These are phyloP conservation scores for Acridotheres tristis DNA, from an alignment of 2,797 vertebrate species.

Conservation along the genomic window DNA sequence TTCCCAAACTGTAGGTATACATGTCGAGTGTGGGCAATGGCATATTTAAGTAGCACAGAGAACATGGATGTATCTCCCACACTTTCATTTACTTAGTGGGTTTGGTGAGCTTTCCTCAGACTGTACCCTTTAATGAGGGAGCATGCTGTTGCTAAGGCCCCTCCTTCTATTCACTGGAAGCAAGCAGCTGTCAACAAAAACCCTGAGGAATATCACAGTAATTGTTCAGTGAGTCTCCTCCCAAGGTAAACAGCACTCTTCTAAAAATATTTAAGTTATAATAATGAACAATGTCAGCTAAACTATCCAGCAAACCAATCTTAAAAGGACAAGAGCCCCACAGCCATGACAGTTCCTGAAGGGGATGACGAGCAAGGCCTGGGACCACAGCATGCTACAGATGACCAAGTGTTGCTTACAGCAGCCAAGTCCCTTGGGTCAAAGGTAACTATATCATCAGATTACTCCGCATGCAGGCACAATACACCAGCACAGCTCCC, in stretches of 20 bases:
- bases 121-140: not conserved
- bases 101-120: not conserved
- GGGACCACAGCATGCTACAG: not conserved
- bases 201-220: not conserved
- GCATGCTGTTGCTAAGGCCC: not conserved
- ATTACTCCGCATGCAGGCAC: not conserved
- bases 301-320: not conserved
- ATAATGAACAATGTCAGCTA: not conserved
- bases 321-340: not conserved
- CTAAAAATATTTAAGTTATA: not conserved
- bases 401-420: not conserved
- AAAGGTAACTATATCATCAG: not conserved
- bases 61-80: not conserved
- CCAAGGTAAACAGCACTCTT: constrained; percentile 26
- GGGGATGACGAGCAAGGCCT: not conserved
- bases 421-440: not conserved
- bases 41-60: not conserved
- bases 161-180: constrained; percentile 1
- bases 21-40: not conserved
- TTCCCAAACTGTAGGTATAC: not conserved
- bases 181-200: not conserved
- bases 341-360: not conserved
- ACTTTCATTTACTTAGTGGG: not conserved
- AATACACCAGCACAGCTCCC: not conserved
- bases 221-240: not conserved